phyloP scores from a whole-genome alignment of 2,888 invertebrate species.

The Thereva unica region DNA sequence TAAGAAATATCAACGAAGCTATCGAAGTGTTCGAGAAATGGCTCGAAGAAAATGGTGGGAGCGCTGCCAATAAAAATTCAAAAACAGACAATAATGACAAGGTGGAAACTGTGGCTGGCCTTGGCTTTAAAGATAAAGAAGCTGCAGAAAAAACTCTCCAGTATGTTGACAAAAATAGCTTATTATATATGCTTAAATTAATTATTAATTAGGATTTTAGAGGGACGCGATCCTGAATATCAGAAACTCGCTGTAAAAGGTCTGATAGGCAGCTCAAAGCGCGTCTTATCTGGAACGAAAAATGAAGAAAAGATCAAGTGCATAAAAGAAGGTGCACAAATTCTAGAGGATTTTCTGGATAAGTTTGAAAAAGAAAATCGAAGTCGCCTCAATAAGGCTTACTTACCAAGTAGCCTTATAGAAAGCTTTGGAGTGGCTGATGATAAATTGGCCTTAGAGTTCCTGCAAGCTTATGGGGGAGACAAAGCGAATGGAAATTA shows the following conservation, averaged over 20 bases:
- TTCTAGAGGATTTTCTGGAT: conserved; percentile 74
- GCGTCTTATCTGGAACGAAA: conserved; percentile 74
- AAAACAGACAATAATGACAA: conserved; percentile 62
- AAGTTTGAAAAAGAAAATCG: conserved; percentile 71
- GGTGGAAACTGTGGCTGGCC: conserved; percentile 70
- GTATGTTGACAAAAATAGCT: conserved; percentile 46
- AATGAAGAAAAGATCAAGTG: conserved; percentile 75
- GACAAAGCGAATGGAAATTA: conserved; percentile 63
- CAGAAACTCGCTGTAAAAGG: conserved; percentile 75
- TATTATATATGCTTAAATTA: neutral
- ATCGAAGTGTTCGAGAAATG: conserved; percentile 71
- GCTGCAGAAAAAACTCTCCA: conserved; percentile 71
- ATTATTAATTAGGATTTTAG: conserved; percentile 59
- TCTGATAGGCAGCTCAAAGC: conserved; percentile 70
- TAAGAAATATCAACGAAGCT: conserved; percentile 70
- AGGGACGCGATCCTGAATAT: conserved; percentile 77
- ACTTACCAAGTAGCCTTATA: conserved; percentile 66
- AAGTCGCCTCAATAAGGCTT: conserved; percentile 71
- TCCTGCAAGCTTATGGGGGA: conserved; percentile 71
- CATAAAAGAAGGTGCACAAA: conserved; percentile 72
- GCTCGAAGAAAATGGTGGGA: conserved; percentile 62
- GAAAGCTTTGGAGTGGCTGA: conserved; percentile 64
- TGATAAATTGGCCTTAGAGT: conserved; percentile 61
- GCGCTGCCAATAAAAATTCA: conserved; percentile 53
- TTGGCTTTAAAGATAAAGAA: conserved; percentile 79